A percentile compares a stretch with the other conserved stretches of the same genome.
Conservation (phyloP, 92 coral and sea anemone genomes). For the Parazoanthus atlanticus region DNA sequence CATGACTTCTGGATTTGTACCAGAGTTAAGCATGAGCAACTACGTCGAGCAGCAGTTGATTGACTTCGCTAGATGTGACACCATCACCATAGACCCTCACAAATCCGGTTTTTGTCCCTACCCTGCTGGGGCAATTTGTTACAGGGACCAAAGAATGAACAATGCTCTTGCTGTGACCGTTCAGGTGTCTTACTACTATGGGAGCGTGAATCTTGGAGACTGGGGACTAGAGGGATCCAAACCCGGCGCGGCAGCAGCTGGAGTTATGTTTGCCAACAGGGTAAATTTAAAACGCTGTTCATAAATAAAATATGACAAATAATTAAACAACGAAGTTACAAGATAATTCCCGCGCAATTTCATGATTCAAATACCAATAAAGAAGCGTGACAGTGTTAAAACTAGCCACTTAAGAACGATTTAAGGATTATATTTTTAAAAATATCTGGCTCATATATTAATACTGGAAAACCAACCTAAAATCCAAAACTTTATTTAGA, state of each 20-base stretch:
- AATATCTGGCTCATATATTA: no score
- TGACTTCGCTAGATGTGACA: constrained; percentile 59
- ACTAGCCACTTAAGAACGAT: no score
- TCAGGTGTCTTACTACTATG: constrained; percentile 59
- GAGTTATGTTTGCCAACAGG: constrained; percentile 65
- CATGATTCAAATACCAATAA: no score
- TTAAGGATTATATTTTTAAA: no score
- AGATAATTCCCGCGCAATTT: no score
- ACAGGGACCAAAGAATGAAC: constrained; percentile 63
- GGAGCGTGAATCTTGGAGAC: constrained; percentile 60
- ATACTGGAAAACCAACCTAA: no score
- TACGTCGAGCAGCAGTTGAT: constrained; percentile 52
- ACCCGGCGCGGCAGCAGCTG: constrained; percentile 80
- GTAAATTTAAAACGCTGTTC: constrained; percentile 29
- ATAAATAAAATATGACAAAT: no score
- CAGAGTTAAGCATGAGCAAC: constrained; percentile 47
- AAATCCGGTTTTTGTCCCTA: constrained; percentile 76
- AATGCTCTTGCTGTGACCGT: constrained; percentile 62
- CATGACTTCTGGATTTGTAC: constrained; percentile 52
- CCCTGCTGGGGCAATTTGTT: constrained; percentile 75
- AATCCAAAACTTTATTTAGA: no score
- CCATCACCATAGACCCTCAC: constrained; percentile 75
- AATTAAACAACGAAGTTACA: no score
- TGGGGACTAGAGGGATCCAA: constrained; percentile 73
- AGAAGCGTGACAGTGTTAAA: no score